Conservation (phyloP, 1,140 invertebrate genomes). For the Listronotus oregonensis region DNA sequence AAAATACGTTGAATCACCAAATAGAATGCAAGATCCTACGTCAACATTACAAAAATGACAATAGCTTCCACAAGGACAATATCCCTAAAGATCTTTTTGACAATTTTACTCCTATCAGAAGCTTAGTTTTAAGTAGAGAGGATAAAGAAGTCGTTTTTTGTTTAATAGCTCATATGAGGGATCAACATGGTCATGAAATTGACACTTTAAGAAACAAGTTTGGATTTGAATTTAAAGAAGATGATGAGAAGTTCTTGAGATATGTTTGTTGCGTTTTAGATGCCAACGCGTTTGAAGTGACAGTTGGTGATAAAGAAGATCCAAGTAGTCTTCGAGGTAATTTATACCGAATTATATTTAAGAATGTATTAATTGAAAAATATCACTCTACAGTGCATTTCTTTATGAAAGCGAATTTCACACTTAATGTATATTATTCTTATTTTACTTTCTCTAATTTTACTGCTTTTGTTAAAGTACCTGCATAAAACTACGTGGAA, state of each 20-base stretch:
- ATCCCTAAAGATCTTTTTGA: conserved; percentile 58
- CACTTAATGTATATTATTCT: too few species aligned
- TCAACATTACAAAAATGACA: conserved; percentile 58
- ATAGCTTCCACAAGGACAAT: conserved; percentile 50
- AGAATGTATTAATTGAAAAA: too few species aligned
- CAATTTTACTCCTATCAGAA: conserved; percentile 65
- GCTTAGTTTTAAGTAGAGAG: conserved; percentile 60
- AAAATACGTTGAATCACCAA: conserved; percentile 59
- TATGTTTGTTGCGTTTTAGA: conserved; percentile 68
- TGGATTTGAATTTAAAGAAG: conserved; percentile 60
- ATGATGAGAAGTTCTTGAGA: conserved; percentile 67
- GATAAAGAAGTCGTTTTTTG: conserved; percentile 61
- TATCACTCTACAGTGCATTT: too few species aligned
- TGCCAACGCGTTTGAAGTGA: conserved; percentile 76
- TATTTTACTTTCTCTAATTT: too few species aligned
- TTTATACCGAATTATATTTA: too few species aligned
- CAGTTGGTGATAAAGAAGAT: conserved; percentile 54
- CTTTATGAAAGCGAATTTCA: too few species aligned
- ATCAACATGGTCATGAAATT: conserved; percentile 64
- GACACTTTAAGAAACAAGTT: conserved; percentile 60
- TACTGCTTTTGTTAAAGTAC: too few species aligned
- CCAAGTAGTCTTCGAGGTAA: conserved; percentile 62
- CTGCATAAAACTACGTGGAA: too few species aligned
- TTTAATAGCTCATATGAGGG: conserved; percentile 63
- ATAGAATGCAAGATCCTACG: conserved; percentile 65